These are phyloP conservation scores for Agrilus biguttatus DNA, from an alignment of 2,888 invertebrate species.

Conservation along the genomic window DNA sequence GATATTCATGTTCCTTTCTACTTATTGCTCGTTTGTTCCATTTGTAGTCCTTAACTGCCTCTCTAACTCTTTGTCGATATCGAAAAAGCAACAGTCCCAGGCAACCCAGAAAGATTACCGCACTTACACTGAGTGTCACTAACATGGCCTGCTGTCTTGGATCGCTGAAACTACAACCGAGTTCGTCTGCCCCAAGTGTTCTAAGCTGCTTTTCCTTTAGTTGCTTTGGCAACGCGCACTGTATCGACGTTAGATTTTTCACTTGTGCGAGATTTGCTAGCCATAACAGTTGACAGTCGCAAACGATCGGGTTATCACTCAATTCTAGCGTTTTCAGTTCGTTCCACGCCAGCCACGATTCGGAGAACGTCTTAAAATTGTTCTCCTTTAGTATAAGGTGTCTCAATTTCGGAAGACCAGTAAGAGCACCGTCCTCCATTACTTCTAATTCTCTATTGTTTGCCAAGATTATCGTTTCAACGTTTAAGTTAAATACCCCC, in stretches of 20 bases:
- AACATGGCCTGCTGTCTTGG: slow-evolving; percentile 68
- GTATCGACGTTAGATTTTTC: slow-evolving; percentile 49
- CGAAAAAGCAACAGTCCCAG: slow-evolving; percentile 61
- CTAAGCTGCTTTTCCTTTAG: slow-evolving; percentile 54
- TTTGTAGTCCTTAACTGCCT: slow-evolving; percentile 69
- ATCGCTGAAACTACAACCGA: slow-evolving; percentile 71
- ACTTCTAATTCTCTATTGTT: slow-evolving; percentile 61
- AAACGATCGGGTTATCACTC: slow-evolving; percentile 68
- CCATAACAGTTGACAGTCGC: slow-evolving; percentile 72
- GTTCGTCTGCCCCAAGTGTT: slow-evolving; percentile 55
- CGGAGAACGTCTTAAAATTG: slow-evolving; percentile 59
- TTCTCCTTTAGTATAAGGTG: slow-evolving; percentile 67
- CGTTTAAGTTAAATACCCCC: slow-evolving; percentile 64
- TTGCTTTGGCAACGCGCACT: slow-evolving; percentile 60
- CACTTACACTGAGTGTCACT: slow-evolving; percentile 58
- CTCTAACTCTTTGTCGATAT: slow-evolving; percentile 66
- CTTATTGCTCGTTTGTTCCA: slow-evolving; percentile 60
- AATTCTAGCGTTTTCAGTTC: slow-evolving; percentile 63
- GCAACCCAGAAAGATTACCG: slow-evolving; percentile 56
- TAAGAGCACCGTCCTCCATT: slow-evolving; percentile 62
- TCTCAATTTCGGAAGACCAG: slow-evolving; percentile 64
- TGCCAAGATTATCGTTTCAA: slow-evolving; percentile 60
- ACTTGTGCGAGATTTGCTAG: slow-evolving; percentile 55
- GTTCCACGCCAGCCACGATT: slow-evolving; percentile 65
- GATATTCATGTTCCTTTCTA: slow-evolving; percentile 76